A percentile compares a stretch with the other conserved stretches of the same genome.
These are phyloP conservation scores for Cheilosia impressa DNA, from an alignment of 2,888 invertebrate species.

Conservation along the genomic window DNA sequence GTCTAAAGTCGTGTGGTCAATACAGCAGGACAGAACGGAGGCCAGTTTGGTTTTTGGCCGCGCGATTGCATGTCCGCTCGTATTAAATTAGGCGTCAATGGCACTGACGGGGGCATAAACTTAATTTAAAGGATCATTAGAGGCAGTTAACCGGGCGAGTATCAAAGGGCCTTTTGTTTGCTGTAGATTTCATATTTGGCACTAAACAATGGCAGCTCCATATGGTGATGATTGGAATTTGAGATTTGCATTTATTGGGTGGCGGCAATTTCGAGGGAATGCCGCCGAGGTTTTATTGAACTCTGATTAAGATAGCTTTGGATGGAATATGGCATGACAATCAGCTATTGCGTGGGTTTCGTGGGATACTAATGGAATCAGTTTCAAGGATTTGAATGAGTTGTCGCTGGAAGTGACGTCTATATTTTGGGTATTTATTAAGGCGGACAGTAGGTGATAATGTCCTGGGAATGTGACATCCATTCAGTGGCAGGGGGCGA, in stretches of 20 bases:
- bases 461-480: constrained; percentile 15
- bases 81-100: constrained; percentile 74
- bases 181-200: constrained; percentile 53
- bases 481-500: not conserved
- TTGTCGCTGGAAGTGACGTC: constrained; percentile 30
- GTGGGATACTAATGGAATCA: constrained; percentile 26
- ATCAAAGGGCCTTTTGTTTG: constrained; percentile 48
- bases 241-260: constrained; percentile 62
- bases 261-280: constrained; percentile 2
- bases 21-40: constrained; percentile 10
- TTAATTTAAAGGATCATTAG: constrained; percentile 72
- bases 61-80: constrained; percentile 59
- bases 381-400: constrained; percentile 34
- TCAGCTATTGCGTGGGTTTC: constrained; percentile 10
- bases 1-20: constrained; percentile 44
- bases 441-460: constrained; percentile 13
- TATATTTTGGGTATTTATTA: constrained; percentile 35
- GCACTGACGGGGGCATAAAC: constrained; percentile 66
- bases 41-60: constrained; percentile 2
- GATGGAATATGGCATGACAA: constrained; percentile 44
- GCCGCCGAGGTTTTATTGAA: constrained; percentile 63
- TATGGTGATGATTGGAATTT: constrained; percentile 61
- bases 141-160: constrained; percentile 58
- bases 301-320: constrained; percentile 55
- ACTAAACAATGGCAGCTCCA: constrained; percentile 20